phyloP scores from a whole-genome alignment of 2,888 invertebrate genomes.

The Gandaritis pyraliata region DNA sequence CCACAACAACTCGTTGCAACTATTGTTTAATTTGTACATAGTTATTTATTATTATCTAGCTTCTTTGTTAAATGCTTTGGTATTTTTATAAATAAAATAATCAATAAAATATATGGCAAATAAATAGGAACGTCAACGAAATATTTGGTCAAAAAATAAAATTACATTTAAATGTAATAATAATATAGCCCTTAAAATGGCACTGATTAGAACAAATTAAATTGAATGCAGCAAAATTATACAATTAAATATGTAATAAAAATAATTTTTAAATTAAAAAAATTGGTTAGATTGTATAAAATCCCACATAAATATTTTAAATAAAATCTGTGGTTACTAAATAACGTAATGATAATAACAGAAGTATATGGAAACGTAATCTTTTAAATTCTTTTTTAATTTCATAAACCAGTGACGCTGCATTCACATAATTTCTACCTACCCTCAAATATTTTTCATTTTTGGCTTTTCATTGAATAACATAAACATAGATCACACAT shows the following conservation, averaged over 20 bases:
- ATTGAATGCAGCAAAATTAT: conserved; percentile 7
- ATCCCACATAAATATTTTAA: too few relatives aligned
- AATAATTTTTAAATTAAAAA: too few relatives aligned
- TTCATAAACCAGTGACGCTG: neutral
- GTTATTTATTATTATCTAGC: conserved; percentile 18
- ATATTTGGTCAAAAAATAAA: conserved; percentile 34
- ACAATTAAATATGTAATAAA: too few relatives aligned
- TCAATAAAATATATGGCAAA: conserved; percentile 56
- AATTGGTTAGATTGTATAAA: too few relatives aligned
- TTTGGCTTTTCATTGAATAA: too few relatives aligned
- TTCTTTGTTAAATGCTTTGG: conserved; percentile 55
- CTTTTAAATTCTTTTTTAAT: neutral
- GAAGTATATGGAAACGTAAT: too few relatives aligned
- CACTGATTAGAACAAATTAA: conserved; percentile 19
- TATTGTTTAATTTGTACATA: neutral
- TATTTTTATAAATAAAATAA: conserved; percentile 44
- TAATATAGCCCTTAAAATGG: conserved; percentile 32
- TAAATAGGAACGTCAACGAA: conserved; percentile 51
- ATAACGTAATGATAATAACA: too few relatives aligned
- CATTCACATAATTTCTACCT: neutral
- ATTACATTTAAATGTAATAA: conserved; percentile 25
- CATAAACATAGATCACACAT: too few relatives aligned
- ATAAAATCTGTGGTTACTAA: too few relatives aligned
- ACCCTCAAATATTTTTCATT: neutral
- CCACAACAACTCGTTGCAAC: neutral